Evolutionary conservation across 2,888 invertebrate genomes (phyloP).

Genomic region (Lasioglossum morio): DNA sequence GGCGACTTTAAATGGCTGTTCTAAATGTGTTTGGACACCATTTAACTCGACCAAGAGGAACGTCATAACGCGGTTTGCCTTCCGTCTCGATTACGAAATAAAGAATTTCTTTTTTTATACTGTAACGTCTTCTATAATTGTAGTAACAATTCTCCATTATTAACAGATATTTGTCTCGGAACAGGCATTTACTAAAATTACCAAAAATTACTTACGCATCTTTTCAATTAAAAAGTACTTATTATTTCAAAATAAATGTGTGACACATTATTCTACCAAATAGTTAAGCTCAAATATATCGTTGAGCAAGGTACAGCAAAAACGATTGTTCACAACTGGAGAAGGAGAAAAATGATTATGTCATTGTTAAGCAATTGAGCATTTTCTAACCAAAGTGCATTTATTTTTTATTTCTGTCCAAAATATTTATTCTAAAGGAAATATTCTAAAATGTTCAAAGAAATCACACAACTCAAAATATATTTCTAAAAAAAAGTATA

Average conservation of each 20-base stretch:
- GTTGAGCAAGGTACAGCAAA: background rate
- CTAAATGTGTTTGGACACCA: background rate
- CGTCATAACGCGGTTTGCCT: background rate
- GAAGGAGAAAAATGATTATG: background rate
- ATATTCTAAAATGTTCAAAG: background rate
- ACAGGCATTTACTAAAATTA: too few species aligned
- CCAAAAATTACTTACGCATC: too few species aligned
- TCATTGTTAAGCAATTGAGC: background rate
- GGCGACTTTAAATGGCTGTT: slow-evolving; percentile 2
- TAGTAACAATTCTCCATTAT: background rate
- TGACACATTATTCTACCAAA: background rate
- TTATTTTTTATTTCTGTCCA: background rate
- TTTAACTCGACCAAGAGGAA: background rate
- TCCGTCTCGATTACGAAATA: background rate
- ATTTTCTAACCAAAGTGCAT: background rate
- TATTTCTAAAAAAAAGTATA: too few species aligned
- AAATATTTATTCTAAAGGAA: background rate
- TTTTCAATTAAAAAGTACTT: too few species aligned
- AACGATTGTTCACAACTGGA: background rate
- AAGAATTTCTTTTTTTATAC: background rate
- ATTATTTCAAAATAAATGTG: too few species aligned
- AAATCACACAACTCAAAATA: too few species aligned
- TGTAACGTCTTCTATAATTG: background rate
- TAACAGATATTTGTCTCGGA: background rate
- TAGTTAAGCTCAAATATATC: background rate